Conservation (phyloP, 23 tunicate species). For the Ciona savignyi region DNA sequence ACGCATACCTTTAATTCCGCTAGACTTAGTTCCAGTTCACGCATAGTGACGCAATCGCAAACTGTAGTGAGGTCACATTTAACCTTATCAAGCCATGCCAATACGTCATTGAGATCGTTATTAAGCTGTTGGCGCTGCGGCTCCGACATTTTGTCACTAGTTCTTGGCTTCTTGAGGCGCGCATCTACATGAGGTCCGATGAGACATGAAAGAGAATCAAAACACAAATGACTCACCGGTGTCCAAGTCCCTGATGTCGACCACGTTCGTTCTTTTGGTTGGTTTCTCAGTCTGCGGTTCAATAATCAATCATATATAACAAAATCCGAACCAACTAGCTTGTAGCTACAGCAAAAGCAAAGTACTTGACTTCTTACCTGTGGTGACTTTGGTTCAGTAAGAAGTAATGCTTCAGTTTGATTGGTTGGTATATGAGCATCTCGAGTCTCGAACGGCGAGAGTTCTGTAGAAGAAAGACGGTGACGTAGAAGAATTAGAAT, state of each 20-base stretch:
- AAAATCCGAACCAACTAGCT: too few species aligned
- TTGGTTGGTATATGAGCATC: background rate
- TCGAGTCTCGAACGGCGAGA: slow-evolving; percentile 1
- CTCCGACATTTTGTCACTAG: background rate
- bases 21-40: background rate
- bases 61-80: background rate
- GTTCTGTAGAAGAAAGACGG: background rate
- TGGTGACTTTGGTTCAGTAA: background rate
- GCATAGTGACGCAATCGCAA: background rate
- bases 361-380: too few species aligned
- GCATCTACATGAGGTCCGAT: too few species aligned
- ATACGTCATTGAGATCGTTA: slow-evolving; percentile 29
- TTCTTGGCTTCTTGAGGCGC: slow-evolving; percentile 5
- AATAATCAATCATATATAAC: background rate
- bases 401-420: background rate
- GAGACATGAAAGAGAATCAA: too few species aligned
- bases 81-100: slow-evolving; percentile 33
- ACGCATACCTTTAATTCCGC: background rate
- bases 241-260: background rate
- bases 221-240: background rate
- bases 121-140: slow-evolving; percentile 19
- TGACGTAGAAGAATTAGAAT: too few species aligned
- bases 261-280: background rate
- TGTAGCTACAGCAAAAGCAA: too few species aligned
- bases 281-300: background rate